phyloP scores from a whole-genome alignment of 1,140 invertebrate species.

The Maniola jurtina region DNA sequence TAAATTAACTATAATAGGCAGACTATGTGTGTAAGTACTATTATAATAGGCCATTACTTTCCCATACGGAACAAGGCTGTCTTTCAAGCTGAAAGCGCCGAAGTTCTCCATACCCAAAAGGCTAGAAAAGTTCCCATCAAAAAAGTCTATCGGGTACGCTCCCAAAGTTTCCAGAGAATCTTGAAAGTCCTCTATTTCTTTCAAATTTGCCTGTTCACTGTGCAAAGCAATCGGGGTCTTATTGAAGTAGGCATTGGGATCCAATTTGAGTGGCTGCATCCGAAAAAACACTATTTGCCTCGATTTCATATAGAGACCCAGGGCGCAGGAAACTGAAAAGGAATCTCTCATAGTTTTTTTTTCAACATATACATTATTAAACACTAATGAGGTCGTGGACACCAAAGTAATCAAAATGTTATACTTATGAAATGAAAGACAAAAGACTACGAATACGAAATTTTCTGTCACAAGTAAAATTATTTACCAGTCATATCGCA shows the following conservation, averaged over 20 bases:
- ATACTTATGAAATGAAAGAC: too few species aligned
- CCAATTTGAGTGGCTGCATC: slow-evolving; percentile 81
- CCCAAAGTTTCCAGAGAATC: slow-evolving; percentile 67
- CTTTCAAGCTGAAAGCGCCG: slow-evolving; percentile 82
- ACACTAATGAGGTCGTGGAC: too few species aligned
- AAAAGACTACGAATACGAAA: too few species aligned
- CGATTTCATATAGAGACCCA: slow-evolving; percentile 85
- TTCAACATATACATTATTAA: too few species aligned
- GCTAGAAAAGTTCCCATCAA: slow-evolving; percentile 82
- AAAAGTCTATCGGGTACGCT: slow-evolving; percentile 76
- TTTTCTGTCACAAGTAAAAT: too few species aligned
- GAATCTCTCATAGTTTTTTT: background rate
- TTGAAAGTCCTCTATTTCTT: slow-evolving; percentile 60
- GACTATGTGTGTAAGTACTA: slow-evolving; percentile 87
- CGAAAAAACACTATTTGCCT: slow-evolving; percentile 81
- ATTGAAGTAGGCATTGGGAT: slow-evolving; percentile 76
- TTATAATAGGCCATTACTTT: slow-evolving; percentile 85
- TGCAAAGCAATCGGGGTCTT: slow-evolving; percentile 74
- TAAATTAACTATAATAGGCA: slow-evolving; percentile 88
- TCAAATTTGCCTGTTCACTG: slow-evolving; percentile 63
- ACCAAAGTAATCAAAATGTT: too few species aligned
- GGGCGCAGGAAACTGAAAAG: slow-evolving; percentile 79
- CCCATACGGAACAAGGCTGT: slow-evolving; percentile 75
- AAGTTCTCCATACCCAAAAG: slow-evolving; percentile 82
- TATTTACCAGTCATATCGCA: too few species aligned